Evolutionary conservation across 2,113 vertebrate species (phyloP).

Genomic region (Psammodynastes pulverulentus): DNA sequence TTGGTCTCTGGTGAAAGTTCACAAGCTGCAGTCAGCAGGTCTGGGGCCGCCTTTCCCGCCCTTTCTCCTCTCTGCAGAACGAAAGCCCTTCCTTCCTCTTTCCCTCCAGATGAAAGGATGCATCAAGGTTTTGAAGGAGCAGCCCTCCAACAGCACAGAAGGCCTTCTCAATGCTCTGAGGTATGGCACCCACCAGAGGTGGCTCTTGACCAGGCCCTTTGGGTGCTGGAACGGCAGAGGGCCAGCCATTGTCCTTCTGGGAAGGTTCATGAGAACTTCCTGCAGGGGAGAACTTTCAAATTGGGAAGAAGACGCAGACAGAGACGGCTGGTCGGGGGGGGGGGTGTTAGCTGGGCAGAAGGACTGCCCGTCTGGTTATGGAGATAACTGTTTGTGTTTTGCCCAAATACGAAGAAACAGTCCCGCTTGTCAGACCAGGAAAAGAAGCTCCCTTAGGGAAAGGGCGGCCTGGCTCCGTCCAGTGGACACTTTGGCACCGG

Average conservation of each 20-base stretch:
- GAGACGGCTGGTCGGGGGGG: background rate
- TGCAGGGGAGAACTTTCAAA: background rate
- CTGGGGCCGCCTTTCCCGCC: background rate
- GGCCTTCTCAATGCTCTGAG: conserved; percentile 90
- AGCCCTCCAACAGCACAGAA: conserved; percentile 90
- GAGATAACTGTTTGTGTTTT: background rate
- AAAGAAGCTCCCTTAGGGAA: background rate
- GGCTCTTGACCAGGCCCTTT: background rate
- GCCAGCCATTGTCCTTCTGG: no score
- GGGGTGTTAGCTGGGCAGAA: background rate
- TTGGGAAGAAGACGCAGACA: no score
- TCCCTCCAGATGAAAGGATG: conserved; percentile 89
- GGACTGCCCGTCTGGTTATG: background rate
- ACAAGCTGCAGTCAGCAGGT: background rate
- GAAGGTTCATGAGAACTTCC: background rate
- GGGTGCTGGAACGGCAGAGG: background rate
- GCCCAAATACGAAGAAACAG: no score
- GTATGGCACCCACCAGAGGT: conserved; percentile 55
- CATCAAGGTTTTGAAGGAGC: conserved; percentile 93
- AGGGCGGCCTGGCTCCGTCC: background rate
- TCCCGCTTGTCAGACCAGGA: background rate
- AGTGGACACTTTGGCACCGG: background rate
- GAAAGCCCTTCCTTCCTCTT: background rate
- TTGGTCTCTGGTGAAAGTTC: background rate
- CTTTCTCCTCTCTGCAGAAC: background rate